Base-by-base conservation (phyloP, 2,888 invertebrate genomes). In the Miltochrista miniata region DNA sequence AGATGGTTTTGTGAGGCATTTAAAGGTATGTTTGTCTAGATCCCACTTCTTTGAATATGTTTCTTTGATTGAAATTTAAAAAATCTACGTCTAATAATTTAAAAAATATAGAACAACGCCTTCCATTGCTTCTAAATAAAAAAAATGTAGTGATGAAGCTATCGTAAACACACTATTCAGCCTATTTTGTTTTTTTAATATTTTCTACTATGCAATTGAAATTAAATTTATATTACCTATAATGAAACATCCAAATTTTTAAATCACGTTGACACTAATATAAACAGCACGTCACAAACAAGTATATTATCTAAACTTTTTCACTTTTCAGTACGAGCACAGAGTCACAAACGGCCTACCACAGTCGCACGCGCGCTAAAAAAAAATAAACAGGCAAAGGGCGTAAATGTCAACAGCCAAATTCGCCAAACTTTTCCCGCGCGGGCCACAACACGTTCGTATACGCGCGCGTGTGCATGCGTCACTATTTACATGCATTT, bases 401-500 rank as follows among this genome's bases (percentile, higher is more conserved):
- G 73, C 78, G 74, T 76, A 70, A 74, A 72, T 71, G 75, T 79
- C 73, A 78, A 71, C 61, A 74, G 83, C 68, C 74, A 75, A 83
- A 77, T 56, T 70, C 77, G 83, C 66, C 74, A 74, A 83, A 79
- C 54, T 71, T 79, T 81, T 79, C 79, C 80, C 83, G 81, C 84
- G 80, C 77, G 71, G 76, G 72, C 66, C 62, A 67, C 48, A 63
- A 59, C 70, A 70, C 72, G 77, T 70, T 73, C 77, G 69, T 76
- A 72, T 70, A 75, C 74, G 70, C 83, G 78, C 79, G 74, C 74
- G 76, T 61, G 64, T 70, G 76, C 78, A 78, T 77, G 74, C 72
- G 70, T 71, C 73, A 75, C 67, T 84, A 83, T 87, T 85, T 82
- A 83, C 84, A 87, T 87, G 85, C 85, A 82, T 87, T 86, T 83